Conservation (phyloP, 1,140 invertebrate species). For the Achroia grisella region DNA sequence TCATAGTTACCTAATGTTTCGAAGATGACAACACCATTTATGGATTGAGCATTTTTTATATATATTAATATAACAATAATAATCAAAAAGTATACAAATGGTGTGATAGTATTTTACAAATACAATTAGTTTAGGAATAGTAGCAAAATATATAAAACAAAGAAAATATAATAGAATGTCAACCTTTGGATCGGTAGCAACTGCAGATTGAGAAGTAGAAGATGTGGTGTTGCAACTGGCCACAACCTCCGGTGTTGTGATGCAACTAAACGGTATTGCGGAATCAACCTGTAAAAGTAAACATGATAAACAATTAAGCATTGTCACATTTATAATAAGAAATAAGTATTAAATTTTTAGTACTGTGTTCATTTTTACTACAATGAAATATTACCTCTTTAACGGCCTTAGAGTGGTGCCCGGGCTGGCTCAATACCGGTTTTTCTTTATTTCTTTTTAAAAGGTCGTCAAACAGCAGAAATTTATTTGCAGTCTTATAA, state of each 20-base stretch:
- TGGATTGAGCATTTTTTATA: too few species aligned
- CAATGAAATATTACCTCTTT: conserved; percentile 42
- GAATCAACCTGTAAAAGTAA: conserved; percentile 54
- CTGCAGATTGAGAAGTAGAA: conserved; percentile 36
- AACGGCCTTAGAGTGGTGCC: conserved; percentile 11
- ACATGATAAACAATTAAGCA: not conserved
- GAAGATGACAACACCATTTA: too few species aligned
- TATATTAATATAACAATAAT: not conserved
- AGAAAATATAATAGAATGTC: too few species aligned
- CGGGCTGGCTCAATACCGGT: not conserved
- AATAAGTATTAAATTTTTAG: too few species aligned
- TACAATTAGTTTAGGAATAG: not conserved
- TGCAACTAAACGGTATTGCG: conserved; percentile 66
- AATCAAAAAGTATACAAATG: conserved; percentile 34
- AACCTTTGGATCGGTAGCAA: conserved; percentile 58
- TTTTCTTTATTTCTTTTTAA: conserved; percentile 22
- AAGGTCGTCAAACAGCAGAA: conserved; percentile 37
- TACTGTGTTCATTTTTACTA: not conserved
- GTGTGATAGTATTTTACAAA: conserved; percentile 13
- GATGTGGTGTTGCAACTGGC: conserved; percentile 55
- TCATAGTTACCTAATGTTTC: too few species aligned
- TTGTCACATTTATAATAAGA: too few species aligned
- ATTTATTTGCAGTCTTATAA: conserved; percentile 37
- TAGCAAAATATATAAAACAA: not conserved
- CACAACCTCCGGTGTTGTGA: conserved; percentile 65